Evolutionary conservation across 2,888 invertebrate genomes (phyloP).

Genomic region (Amphipoea lucens): DNA sequence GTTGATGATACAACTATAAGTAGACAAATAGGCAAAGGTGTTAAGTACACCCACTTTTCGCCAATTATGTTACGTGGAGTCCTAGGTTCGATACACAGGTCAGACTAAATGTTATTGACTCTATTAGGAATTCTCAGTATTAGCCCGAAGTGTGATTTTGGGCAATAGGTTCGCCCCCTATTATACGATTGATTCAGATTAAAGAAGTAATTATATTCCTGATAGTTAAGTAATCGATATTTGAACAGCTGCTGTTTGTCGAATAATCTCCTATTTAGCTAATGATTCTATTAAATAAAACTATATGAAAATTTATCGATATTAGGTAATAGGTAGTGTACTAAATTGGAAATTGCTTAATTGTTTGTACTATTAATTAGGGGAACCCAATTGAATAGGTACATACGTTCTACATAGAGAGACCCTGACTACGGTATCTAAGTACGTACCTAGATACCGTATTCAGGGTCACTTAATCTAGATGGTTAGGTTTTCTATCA

Average conservation of each 20-base stretch:
- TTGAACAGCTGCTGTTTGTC: neutral
- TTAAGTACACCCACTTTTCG: neutral
- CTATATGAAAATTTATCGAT: constrained; percentile 3
- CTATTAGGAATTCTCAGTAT: neutral
- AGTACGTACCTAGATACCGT: too few species aligned
- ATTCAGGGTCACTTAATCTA: neutral
- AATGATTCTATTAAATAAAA: neutral
- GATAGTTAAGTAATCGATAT: constrained; percentile 2
- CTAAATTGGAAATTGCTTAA: neutral
- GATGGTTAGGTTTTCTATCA: neutral
- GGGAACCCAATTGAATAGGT: neutral
- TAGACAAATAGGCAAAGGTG: too few species aligned
- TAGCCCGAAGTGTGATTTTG: neutral
- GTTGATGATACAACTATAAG: too few species aligned
- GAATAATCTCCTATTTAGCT: neutral
- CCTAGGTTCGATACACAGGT: neutral
- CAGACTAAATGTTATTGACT: neutral
- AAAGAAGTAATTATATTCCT: neutral
- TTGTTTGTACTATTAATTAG: constrained; percentile 3
- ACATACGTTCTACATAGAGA: neutral
- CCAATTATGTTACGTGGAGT: neutral
- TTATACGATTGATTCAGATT: neutral
- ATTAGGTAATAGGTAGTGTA: neutral
- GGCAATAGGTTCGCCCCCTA: neutral
- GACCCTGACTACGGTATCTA: too few species aligned